Base-by-base conservation (phyloP, 2,113 vertebrate genomes). In the Fulmarus glacialis region DNA sequence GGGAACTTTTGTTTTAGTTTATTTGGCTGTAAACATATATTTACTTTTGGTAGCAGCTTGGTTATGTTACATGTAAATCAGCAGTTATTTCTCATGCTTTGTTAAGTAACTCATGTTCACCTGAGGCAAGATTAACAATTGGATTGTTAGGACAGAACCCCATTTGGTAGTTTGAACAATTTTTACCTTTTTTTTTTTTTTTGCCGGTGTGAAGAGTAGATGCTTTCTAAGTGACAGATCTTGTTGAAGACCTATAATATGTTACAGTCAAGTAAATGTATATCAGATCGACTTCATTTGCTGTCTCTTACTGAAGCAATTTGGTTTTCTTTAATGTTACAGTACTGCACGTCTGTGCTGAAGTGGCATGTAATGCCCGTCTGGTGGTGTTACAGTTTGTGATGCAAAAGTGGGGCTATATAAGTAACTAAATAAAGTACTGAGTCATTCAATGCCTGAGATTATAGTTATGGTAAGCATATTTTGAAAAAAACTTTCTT, bases 341-440 rank as follows among this genome's bases (percentile, higher is more conserved):
- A 36, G 30, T 62, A 29, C 22, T 52, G 15, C 21, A 12, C 0
- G 0, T 63, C 36, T 72, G 26, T 84, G 50, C 55, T 0, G 0
- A 9, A 3, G 1, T 0, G 7, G 27, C 34, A 21, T 8, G 4
- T 71, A 53, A 26, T 14, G 9, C 32, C 23, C 68, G 9, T 60
- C 19, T 45, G 47, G 26, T 78, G 80, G 13, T 74, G 26, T 55
- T 82, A 67, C 11, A 22, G 47, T 9, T 56, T 71, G 32, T 48
- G 42, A 36, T 84, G 43, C 40, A 43, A 53, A 91, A 85, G 12
- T n/a, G 24, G 42, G 72, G 5, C 72, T 81, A 10, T 43, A 30
- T 56, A 68, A 58, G 23, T 90, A 64, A 56, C 36, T 94, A 64
- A 81, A 40, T 94, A 64, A 82, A 74, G 10, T 73, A 87, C 21